Conservation (phyloP, 2,113 vertebrate genomes). For the Scomber scombrus region DNA sequence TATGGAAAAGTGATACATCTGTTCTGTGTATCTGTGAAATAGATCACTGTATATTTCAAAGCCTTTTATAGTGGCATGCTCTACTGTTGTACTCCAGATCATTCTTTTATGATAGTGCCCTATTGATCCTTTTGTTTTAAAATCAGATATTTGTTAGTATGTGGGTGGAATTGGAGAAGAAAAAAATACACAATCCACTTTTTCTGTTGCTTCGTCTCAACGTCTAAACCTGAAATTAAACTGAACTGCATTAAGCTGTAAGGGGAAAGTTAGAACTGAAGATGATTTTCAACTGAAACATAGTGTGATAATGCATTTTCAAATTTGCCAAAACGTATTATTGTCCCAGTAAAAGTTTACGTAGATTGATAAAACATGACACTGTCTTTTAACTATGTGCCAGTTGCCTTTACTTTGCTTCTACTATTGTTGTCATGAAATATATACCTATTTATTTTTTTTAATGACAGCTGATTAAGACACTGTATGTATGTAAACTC, state of each 20-base stretch:
- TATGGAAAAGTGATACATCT: constrained; percentile 69
- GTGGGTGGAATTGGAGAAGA: background rate
- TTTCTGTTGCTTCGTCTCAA: constrained; percentile 3
- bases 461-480: constrained; percentile 85
- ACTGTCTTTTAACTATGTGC: constrained; percentile 46
- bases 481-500: constrained; percentile 63
- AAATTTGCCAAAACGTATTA: constrained; percentile 29
- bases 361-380: constrained; percentile 3
- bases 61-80: constrained; percentile 84
- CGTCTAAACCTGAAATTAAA: constrained; percentile 6
- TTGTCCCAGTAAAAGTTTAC: background rate
- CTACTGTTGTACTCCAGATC: constrained; percentile 67
- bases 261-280: constrained; percentile 2
- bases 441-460: constrained; percentile 79
- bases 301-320: constrained; percentile 20
- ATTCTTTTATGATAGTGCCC: constrained; percentile 39
- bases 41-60: constrained; percentile 74
- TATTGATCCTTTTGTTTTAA: constrained; percentile 22
- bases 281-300: background rate
- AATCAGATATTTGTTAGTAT: constrained; percentile 5
- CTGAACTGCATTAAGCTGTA: constrained; percentile 2
- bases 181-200: background rate
- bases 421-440: constrained; percentile 70
- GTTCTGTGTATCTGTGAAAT: constrained; percentile 78
- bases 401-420: constrained; percentile 64